A percentile compares a stretch with the other conserved stretches of the same genome.
phyloP scores from a whole-genome alignment of 2,113 vertebrate genomes.

The Leucopsar rothschildi region DNA sequence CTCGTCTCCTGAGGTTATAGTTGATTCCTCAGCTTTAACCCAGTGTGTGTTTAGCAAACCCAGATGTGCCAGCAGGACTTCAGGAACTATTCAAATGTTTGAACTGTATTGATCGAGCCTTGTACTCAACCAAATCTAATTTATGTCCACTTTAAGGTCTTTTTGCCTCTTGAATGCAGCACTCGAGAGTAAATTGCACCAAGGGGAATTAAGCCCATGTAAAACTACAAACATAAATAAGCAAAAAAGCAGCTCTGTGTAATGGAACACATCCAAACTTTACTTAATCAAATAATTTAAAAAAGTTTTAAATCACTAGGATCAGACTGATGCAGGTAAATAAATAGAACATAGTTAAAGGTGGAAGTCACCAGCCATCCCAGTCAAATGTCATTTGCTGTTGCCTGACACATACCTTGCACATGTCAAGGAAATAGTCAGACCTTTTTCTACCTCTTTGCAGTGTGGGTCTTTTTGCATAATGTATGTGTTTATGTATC shows the following conservation, averaged over 20 bases:
- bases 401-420: background rate
- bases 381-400: background rate
- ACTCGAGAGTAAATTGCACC: background rate
- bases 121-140: background rate
- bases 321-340: background rate
- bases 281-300: background rate
- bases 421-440: background rate
- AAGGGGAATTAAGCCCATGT: background rate
- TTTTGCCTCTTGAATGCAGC: background rate
- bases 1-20: background rate
- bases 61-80: background rate
- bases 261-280: background rate
- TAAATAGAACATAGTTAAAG: background rate
- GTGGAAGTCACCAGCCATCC: background rate
- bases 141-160: background rate
- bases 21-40: background rate
- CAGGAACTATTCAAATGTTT: background rate
- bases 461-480: background rate
- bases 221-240: background rate
- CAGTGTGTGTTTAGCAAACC: background rate
- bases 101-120: background rate
- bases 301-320: background rate
- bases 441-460: background rate
- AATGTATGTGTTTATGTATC: background rate
- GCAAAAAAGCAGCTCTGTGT: background rate